phyloP scores from a whole-genome alignment of 2,113 vertebrate species.

The Passer montanus region DNA sequence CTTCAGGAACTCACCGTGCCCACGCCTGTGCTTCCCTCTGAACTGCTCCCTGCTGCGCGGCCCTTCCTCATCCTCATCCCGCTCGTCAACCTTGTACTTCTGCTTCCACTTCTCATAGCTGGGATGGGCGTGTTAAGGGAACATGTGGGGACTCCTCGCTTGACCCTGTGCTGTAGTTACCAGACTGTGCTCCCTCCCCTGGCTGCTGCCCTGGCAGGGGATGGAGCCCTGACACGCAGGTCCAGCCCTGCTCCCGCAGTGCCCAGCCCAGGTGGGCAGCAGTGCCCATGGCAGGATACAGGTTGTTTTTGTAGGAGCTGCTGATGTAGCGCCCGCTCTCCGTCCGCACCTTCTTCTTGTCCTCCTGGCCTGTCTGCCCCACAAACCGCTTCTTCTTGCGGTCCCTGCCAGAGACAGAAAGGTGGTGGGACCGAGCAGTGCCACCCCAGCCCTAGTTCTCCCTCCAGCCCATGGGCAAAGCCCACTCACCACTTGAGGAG shows the following conservation, averaged over 20 bases:
- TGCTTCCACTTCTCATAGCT: constrained; percentile 99
- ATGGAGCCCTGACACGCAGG: accelerated
- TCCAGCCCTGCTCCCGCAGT: accelerated
- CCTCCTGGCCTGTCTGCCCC: constrained; percentile 82
- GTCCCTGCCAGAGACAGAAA: constrained; percentile 77
- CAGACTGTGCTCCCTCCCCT: neutral
- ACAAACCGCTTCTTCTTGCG: constrained; percentile 95
- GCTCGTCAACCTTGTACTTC: constrained; percentile 89
- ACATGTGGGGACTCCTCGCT: accelerated
- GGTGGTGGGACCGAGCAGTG: accelerated
- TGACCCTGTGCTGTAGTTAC: accelerated
- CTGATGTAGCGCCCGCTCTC: constrained; percentile 86
- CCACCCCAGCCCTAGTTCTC: neutral
- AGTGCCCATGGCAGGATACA: constrained; percentile 81
- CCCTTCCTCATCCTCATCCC: constrained; percentile 61
- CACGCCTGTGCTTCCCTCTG: constrained; percentile 27
- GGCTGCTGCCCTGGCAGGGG: neutral
- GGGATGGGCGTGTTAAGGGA: constrained; percentile 56
- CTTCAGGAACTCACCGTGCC: constrained; percentile 47
- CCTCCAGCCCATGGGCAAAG: accelerated
- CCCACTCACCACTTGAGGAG: constrained; percentile 85
- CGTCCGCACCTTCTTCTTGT: constrained; percentile 86
- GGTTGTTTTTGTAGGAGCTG: constrained; percentile 85
- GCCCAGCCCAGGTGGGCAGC: neutral
- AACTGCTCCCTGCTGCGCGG: neutral